phyloP scores from a whole-genome alignment of 2,888 invertebrate genomes.

The Drosophila meridionalis region DNA sequence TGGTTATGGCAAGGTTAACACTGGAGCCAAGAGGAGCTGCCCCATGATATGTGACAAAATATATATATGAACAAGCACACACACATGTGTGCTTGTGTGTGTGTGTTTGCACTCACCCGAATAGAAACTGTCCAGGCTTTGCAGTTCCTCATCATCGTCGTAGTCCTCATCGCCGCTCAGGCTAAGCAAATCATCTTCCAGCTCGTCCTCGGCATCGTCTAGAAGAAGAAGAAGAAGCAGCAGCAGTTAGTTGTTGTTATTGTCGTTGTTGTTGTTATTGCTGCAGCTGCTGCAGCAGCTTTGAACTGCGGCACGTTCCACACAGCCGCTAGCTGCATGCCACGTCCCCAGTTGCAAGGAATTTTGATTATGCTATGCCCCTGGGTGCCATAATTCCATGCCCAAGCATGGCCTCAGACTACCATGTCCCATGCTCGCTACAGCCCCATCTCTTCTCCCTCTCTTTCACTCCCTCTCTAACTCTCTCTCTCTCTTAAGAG shows the following conservation, averaged over 20 bases:
- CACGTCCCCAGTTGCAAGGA: constrained; percentile 83
- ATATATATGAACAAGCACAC: not conserved
- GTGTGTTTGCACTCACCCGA: constrained; percentile 80
- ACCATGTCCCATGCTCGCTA: not conserved
- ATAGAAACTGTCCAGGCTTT: constrained; percentile 84
- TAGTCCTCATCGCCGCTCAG: constrained; percentile 67
- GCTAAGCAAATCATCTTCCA: constrained; percentile 62
- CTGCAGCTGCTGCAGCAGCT: constrained; percentile 40
- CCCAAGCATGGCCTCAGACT: constrained; percentile 56
- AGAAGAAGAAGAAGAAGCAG: constrained; percentile 16
- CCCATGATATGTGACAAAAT: constrained; percentile 26
- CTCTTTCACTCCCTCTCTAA: not conserved
- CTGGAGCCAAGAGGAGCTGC: constrained; percentile 2
- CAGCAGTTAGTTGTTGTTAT: constrained; percentile 25
- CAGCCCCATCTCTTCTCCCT: not conserved
- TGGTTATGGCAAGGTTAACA: constrained; percentile 73
- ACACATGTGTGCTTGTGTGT: not conserved
- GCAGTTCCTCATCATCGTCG: constrained; percentile 81
- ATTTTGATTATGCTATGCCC: constrained; percentile 85
- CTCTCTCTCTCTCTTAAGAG: constrained; percentile 37
- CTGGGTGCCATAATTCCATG: constrained; percentile 84
- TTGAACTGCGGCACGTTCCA: constrained; percentile 56
- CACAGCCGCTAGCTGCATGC: constrained; percentile 62
- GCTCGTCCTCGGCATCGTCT: constrained; percentile 31
- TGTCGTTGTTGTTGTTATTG: constrained; percentile 8